Percentiles rank a stretch among this genome's conserved stretches.
Conservation (phyloP, 2,888 invertebrate genomes). For the Agonopterix alstromeriana region DNA sequence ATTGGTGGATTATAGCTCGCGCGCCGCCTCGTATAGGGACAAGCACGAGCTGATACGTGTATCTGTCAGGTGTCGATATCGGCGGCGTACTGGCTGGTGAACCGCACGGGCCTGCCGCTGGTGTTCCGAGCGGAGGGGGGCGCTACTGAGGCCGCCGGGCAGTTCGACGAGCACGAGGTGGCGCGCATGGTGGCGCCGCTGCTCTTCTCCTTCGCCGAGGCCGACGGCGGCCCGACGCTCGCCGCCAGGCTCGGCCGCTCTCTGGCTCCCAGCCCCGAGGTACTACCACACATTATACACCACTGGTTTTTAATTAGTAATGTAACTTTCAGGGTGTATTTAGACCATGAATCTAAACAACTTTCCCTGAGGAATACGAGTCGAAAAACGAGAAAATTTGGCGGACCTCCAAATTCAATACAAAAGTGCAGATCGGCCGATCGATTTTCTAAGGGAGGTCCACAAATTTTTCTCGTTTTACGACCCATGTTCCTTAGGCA, state of each 20-base stretch:
- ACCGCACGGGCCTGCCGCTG: constrained; percentile 96
- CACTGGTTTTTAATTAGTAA: too few species aligned
- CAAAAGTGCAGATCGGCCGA: too few species aligned
- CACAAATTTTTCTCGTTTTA: too few species aligned
- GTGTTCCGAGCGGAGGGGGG: constrained; percentile 95
- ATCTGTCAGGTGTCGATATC: constrained; percentile 81
- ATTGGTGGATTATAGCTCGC: too few species aligned
- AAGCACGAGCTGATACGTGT: neutral
- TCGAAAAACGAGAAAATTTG: too few species aligned
- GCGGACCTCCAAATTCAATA: too few species aligned
- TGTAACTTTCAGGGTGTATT: too few species aligned
- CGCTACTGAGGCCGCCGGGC: constrained; percentile 87
- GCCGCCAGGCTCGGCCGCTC: constrained; percentile 85
- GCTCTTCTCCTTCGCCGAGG: constrained; percentile 94
- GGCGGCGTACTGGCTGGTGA: constrained; percentile 96
- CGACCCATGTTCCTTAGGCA: too few species aligned
- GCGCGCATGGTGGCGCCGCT: constrained; percentile 95
- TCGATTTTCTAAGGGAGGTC: too few species aligned
- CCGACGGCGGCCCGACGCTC: constrained; percentile 87
- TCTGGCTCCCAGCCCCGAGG: constrained; percentile 66
- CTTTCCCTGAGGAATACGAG: too few species aligned
- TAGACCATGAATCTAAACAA: too few species aligned
- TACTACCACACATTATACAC: constrained; percentile 8
- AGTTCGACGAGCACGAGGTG: constrained; percentile 95
- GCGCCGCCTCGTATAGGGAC: too few species aligned